Conservation (phyloP, 2,113 vertebrate species). For the Hippocampus barbouri region DNA sequence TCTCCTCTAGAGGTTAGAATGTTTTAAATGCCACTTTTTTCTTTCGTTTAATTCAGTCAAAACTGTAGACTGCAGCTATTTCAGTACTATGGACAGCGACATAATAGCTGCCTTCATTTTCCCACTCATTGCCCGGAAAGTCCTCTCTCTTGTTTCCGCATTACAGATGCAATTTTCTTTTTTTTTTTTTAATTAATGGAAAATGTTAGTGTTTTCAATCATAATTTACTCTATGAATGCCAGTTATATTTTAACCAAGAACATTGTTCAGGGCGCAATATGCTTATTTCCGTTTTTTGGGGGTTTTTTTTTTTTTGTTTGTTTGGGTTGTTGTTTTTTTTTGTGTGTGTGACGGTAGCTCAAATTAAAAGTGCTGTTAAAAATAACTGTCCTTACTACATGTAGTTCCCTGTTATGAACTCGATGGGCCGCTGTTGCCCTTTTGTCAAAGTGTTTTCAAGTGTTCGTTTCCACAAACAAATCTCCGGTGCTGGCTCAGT, state of each 20-base stretch:
- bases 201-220: neutral
- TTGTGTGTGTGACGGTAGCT: too few species aligned
- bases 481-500: conserved; percentile 3
- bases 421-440: conserved; percentile 85
- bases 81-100: conserved; percentile 31
- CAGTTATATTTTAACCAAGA: neutral
- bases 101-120: fast-evolving
- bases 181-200: neutral
- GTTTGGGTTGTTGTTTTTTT: too few species aligned
- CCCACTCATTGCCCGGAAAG: neutral
- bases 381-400: fast-evolving
- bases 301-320: neutral
- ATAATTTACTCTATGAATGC: neutral
- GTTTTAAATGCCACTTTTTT: neutral
- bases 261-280: too few species aligned
- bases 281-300: neutral
- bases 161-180: neutral
- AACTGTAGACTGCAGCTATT: fast-evolving
- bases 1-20: conserved; percentile 50
- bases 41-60: neutral
- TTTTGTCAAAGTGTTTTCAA: conserved; percentile 42
- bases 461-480: neutral
- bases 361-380: neutral
- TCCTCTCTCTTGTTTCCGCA: too few species aligned
- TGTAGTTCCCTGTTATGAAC: conserved; percentile 77